Base-by-base conservation (phyloP, 1,140 invertebrate species). In the Polypedilum pembai region DNA sequence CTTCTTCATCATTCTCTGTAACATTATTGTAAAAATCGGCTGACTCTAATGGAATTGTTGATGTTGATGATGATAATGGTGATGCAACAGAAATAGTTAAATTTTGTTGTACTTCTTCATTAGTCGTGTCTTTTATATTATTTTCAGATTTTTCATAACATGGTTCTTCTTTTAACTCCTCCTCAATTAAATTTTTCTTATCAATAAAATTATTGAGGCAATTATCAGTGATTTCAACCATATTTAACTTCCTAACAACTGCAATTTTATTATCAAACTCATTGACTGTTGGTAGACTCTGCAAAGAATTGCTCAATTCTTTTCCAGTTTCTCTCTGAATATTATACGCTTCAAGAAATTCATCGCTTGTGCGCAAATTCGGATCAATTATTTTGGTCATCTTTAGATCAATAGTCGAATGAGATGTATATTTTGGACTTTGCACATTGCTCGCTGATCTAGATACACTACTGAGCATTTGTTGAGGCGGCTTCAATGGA, bases 321-420 rank as follows among this genome's bases (percentile, higher is more conserved):
- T 18, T n/a, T 1, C 65, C 20, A 10, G 65, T 8, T 7, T 69
- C 65, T 18, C 18, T 69, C 20, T 69, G 65, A 18, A 7, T 5
- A 69, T 69, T n/a, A 69, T 69, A 69, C 8, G 65, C 20, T 69
- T 69, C 18, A 21, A 69, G 17, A 3, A 69, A 21, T 21, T 69
- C 65, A 4, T 69, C 65, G 10, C 18, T 69, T 69, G 65, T 69
- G 17, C 20, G 18, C 65, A 69, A 69, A 18, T 69, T 69, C 2
- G 65, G 65, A 18, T 69, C 65, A 21, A 69, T 69, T 10, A 69
- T 18, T 69, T 18, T 79, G 17, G 76, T 79, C 76, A 79, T 79
- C 77, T 82, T 82, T 56, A 82, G 77, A 78, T 82, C 81, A 73
- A 81, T 78, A 21, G 80, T 80, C 73, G 81, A 82, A 77, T 82